Base-by-base conservation (phyloP, 2,113 vertebrate genomes). In the Neogale vison region DNA sequence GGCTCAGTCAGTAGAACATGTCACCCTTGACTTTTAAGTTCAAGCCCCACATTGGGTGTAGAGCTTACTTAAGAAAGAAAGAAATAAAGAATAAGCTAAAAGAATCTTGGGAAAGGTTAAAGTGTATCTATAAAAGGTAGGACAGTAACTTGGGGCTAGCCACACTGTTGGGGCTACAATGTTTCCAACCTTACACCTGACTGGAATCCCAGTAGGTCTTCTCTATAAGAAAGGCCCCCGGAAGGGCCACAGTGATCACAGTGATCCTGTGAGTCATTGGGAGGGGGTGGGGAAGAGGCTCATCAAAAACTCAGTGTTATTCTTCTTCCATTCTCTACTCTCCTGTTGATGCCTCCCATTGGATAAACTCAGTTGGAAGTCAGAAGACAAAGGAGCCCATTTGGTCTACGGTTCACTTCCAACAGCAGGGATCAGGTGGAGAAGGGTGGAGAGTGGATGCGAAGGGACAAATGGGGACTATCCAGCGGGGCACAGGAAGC, bases 221-320 rank as follows among this genome's bases (percentile, higher is more conserved):
- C 29, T 83, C 9, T 69, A 4, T 76, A 34, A 61, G 34, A 47
- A 52, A 82, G 17, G 5, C 12, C n/a, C 7, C 18, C 10, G 26
- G 50, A 23, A 61, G 31, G 29, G 36, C 85, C 39, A 55, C 6
- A 18, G 52, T 55, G 52, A 18, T 55, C 52, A 55, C 52, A 55
- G 52, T 26, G 39, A 80, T 36, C 24, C 18, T 4, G 5, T 63
- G 72, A 10, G 42, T 36, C 29, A 65, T 21, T 17, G 61, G 10
- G 14, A 52, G 23, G 13, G 10, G 34, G 4, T 5, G 4, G 13
- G 4, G n/a, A 1, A 23, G 47, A 87, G 45, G 74, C 23, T 52
- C 18, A 18, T 4, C 65, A 29, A 85, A 31, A 52, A 1, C 11
- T 29, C 10, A 15, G 1, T 0, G 0, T 15, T 65, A 1, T 74